These are phyloP conservation scores for Diaperis boleti DNA, from an alignment of 2,888 invertebrate species.

Conservation along the genomic window DNA sequence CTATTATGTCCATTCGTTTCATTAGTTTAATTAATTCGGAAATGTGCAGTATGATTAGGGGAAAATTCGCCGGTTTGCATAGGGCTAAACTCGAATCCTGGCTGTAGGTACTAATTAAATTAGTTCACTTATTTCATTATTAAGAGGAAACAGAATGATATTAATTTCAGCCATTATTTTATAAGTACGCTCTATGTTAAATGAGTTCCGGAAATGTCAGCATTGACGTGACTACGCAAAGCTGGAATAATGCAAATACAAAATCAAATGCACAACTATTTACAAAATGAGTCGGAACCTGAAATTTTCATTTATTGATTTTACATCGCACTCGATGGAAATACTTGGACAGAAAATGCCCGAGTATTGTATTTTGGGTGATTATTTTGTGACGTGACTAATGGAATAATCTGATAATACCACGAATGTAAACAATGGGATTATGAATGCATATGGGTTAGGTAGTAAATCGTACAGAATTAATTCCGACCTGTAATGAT, in stretches of 20 bases:
- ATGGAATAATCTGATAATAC: slow-evolving; percentile 60
- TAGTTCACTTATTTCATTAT: slow-evolving; percentile 20
- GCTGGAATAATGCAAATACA: slow-evolving; percentile 23
- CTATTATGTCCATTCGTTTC: slow-evolving; percentile 3
- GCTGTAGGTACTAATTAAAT: slow-evolving; percentile 12
- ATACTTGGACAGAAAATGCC: slow-evolving; percentile 50
- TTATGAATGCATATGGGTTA: slow-evolving; percentile 44
- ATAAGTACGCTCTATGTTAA: neutral
- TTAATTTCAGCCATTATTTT: slow-evolving; percentile 9
- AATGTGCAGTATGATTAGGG: slow-evolving; percentile 9
- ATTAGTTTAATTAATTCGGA: slow-evolving; percentile 21
- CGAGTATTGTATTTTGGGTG: slow-evolving; percentile 55
- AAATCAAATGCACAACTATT: slow-evolving; percentile 17
- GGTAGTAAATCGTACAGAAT: slow-evolving; percentile 34
- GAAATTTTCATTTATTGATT: slow-evolving; percentile 35
- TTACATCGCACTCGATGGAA: slow-evolving; percentile 5
- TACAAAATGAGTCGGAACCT: slow-evolving; percentile 3
- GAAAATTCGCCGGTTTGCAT: neutral
- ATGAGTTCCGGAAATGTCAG: slow-evolving; percentile 16
- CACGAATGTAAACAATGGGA: slow-evolving; percentile 52
- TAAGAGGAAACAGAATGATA: neutral
- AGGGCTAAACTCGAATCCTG: too few relatives aligned
- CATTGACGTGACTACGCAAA: neutral
- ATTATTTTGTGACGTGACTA: slow-evolving; percentile 60
- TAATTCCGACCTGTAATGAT: slow-evolving; percentile 29